These are phyloP conservation scores for Epicampocera succincta DNA, from an alignment of 2,888 invertebrate genomes.

Conservation along the genomic window DNA sequence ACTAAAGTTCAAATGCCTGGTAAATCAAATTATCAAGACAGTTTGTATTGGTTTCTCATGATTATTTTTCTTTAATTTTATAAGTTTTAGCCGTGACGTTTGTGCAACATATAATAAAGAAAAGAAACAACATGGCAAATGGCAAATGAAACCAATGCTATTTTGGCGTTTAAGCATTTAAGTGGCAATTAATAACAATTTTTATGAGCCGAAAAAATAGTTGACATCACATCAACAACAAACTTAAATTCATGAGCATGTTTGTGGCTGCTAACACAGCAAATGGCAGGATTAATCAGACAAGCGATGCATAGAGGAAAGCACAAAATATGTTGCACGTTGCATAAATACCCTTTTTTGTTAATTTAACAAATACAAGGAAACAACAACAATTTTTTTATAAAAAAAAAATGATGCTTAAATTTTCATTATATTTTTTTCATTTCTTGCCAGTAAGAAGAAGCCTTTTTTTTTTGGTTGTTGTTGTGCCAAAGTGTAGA, in stretches of 20 bases:
- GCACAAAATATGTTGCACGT: conserved; percentile 60
- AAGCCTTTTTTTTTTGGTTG: not conserved
- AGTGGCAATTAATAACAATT: conserved; percentile 82
- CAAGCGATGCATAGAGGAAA: conserved; percentile 1
- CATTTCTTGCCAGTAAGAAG: conserved; percentile 11
- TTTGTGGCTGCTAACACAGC: conserved; percentile 14
- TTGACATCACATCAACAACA: conserved; percentile 78
- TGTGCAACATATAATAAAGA: conserved; percentile 31
- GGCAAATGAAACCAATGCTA: conserved; percentile 64
- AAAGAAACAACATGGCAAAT: conserved; percentile 38
- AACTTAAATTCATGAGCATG: conserved; percentile 46
- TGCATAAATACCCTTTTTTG: conserved; percentile 62
- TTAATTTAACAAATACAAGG: conserved; percentile 26
- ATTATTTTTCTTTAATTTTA: conserved; percentile 10
- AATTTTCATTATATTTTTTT: conserved; percentile 51
- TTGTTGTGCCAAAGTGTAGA: conserved; percentile 1
- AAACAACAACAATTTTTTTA: conserved; percentile 15
- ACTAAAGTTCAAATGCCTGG: conserved; percentile 45
- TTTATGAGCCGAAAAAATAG: conserved; percentile 82
- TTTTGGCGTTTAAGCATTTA: conserved; percentile 81
- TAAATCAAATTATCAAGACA: conserved; percentile 39
- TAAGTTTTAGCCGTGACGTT: conserved; percentile 42
- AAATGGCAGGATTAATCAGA: conserved; percentile 49
- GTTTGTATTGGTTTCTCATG: not conserved
- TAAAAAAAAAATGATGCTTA: conserved; percentile 57